Evolutionary conservation across 2,888 invertebrate genomes (phyloP).

Genomic region (Lydus trimaculatus): DNA sequence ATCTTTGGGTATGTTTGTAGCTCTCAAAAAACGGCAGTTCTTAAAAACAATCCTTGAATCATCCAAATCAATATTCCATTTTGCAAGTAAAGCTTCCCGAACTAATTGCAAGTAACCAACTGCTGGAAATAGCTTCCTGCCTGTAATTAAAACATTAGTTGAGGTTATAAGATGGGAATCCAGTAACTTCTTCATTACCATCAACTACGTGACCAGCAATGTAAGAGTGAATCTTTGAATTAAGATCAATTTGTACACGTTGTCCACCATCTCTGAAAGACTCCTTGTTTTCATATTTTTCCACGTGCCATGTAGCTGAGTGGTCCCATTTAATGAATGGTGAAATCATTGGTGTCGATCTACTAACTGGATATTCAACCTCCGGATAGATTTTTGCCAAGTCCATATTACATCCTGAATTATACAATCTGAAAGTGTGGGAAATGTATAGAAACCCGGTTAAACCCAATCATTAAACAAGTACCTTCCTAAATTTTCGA

Average conservation of each 20-base stretch:
- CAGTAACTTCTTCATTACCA: too few relatives aligned
- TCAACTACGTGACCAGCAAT: slow-evolving; percentile 85
- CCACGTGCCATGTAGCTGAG: too few relatives aligned
- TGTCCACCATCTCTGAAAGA: background rate
- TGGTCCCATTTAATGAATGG: slow-evolving; percentile 90
- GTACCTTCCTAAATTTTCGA: slow-evolving; percentile 18
- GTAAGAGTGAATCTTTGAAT: slow-evolving; percentile 55
- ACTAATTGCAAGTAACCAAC: slow-evolving; percentile 64
- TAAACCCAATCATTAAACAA: background rate
- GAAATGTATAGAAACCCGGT: too few relatives aligned
- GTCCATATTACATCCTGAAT: slow-evolving; percentile 77
- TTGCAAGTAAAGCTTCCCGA: slow-evolving; percentile 65
- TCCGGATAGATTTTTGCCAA: slow-evolving; percentile 79
- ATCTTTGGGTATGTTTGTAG: slow-evolving; percentile 49
- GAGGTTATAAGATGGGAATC: too few relatives aligned
- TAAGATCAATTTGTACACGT: background rate
- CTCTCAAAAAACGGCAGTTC: slow-evolving; percentile 67
- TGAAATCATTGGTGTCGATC: slow-evolving; percentile 61
- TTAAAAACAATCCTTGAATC: slow-evolving; percentile 66
- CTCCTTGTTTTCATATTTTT: too few relatives aligned
- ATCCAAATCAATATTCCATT: slow-evolving; percentile 51
- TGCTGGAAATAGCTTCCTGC: slow-evolving; percentile 65
- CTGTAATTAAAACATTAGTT: too few relatives aligned
- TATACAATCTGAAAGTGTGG: slow-evolving; percentile 70
- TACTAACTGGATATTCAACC: slow-evolving; percentile 82